Percentiles rank a stretch among this genome's conserved stretches.
Evolutionary conservation across 2,113 vertebrate species (phyloP).

Genomic region (Trogon melanurus): DNA sequence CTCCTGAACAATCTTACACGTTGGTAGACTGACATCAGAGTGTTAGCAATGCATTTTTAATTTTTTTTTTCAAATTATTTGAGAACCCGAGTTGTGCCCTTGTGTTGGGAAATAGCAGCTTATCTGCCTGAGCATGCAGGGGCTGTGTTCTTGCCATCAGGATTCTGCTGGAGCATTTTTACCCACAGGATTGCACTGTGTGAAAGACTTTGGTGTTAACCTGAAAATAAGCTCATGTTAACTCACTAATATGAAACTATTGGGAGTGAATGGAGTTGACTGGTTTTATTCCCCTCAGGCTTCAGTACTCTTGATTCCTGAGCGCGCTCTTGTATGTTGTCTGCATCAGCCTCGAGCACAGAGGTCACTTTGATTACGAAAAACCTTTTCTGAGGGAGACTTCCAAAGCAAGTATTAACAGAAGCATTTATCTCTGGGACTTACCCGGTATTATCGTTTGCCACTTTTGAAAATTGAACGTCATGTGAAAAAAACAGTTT

Average conservation of each 20-base stretch:
- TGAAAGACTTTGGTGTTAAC: slow-evolving; percentile 39
- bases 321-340: not conserved
- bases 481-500: not conserved
- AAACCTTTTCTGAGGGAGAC: not conserved
- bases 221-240: slow-evolving; percentile 47
- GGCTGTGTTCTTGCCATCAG: not conserved
- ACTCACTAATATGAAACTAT: slow-evolving; percentile 11
- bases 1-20: rapidly evolving
- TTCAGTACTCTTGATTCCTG: not conserved
- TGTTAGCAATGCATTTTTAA: not conserved
- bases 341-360: not conserved
- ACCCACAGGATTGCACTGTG: not conserved
- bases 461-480: not conserved
- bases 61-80: not conserved
- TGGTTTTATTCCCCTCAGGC: not conserved
- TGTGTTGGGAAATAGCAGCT: not conserved
- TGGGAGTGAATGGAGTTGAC: not conserved
- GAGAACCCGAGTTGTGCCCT: not conserved
- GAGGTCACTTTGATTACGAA: not conserved
- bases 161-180: not conserved
- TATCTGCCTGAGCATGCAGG: not conserved
- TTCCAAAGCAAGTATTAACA: not conserved
- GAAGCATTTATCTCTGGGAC: not conserved
- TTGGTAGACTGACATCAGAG: not conserved
- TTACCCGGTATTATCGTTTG: not conserved